Evolutionary conservation across 2,113 vertebrate species (phyloP).

Genomic region (Phasianus colchicus): DNA sequence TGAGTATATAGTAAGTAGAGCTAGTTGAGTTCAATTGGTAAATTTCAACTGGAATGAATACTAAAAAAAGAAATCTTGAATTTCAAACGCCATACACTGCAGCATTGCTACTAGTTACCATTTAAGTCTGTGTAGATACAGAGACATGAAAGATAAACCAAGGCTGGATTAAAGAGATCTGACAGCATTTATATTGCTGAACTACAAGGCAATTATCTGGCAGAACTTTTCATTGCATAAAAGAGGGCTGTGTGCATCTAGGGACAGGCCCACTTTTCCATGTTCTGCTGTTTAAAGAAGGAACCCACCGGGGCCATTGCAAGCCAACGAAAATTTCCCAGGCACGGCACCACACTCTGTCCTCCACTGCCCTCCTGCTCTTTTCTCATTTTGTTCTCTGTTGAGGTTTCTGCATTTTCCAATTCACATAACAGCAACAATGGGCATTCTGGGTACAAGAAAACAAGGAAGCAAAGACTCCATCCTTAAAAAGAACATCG

Average conservation of each 20-base stretch:
- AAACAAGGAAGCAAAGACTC: neutral
- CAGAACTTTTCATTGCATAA: constrained; percentile 36
- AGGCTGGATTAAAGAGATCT: constrained; percentile 3
- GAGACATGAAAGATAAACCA: neutral
- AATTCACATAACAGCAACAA: neutral
- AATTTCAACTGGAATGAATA: constrained; percentile 50
- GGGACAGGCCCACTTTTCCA: constrained; percentile 21
- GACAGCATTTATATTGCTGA: constrained; percentile 42
- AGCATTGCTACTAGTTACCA: constrained; percentile 16
- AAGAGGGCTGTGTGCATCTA: constrained; percentile 40
- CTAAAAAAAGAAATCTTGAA: neutral
- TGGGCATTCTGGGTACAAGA: neutral
- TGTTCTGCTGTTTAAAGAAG: constrained; percentile 13
- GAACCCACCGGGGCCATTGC: neutral
- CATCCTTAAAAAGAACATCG: neutral
- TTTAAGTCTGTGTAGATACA: constrained; percentile 37
- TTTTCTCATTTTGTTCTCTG: neutral
- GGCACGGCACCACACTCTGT: neutral
- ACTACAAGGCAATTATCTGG: constrained; percentile 61
- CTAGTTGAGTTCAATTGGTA: constrained; percentile 32
- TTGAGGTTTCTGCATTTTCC: neutral
- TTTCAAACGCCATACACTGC: neutral
- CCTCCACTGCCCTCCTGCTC: neutral
- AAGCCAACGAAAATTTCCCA: neutral
- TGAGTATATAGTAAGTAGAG: neutral